Conservation (phyloP, 2,888 invertebrate species). For the Callimorpha dominula region DNA sequence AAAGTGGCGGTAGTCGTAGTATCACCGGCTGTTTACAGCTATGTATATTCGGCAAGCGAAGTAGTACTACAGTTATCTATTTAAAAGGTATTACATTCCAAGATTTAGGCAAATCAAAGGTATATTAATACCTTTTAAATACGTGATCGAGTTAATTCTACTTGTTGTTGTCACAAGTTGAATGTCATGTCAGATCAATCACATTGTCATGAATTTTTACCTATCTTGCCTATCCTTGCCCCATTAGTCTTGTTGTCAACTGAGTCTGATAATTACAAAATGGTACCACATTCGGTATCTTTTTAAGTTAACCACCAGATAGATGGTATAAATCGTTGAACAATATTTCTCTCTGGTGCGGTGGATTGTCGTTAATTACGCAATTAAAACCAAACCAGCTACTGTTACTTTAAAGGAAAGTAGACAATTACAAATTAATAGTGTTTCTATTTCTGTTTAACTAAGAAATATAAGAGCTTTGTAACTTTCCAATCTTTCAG, state of each 20-base stretch:
- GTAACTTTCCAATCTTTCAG: too few relatives aligned
- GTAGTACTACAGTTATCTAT: too few relatives aligned
- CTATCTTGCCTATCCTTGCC: not conserved
- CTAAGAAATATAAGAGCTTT: not conserved
- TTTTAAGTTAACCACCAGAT: not conserved
- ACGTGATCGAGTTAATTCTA: too few relatives aligned
- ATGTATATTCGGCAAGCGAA: too few relatives aligned
- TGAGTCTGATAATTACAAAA: conserved; percentile 1
- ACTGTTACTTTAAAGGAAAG: not conserved
- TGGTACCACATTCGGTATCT: not conserved
- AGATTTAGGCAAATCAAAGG: not conserved
- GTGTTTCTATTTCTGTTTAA: not conserved
- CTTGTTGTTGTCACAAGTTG: not conserved
- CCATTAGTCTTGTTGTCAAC: conserved; percentile 10
- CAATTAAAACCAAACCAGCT: not conserved
- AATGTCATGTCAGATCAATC: not conserved
- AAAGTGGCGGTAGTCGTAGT: too few relatives aligned
- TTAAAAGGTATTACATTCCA: too few relatives aligned
- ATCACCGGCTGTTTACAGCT: too few relatives aligned
- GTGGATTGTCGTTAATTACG: not conserved
- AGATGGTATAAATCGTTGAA: not conserved
- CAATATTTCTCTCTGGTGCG: not conserved
- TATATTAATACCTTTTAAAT: not conserved
- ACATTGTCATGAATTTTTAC: not conserved
- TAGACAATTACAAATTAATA: not conserved